Evolutionary conservation across 2,113 vertebrate genomes (phyloP).

Genomic region (Amphiprion percula): DNA sequence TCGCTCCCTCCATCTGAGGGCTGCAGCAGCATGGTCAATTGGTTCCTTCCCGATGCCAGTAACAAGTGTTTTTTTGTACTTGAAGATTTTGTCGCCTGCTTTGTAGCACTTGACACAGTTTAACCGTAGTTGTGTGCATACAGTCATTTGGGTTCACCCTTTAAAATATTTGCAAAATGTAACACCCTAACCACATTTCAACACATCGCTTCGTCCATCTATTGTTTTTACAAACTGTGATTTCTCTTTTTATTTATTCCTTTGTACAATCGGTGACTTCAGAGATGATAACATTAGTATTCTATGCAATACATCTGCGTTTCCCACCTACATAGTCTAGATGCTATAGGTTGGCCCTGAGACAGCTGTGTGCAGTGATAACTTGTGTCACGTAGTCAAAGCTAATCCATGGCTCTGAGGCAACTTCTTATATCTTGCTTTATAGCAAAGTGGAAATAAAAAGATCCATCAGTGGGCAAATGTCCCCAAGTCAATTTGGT

Average conservation of each 20-base stretch:
- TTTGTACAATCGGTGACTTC: background rate
- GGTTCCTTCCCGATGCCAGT: background rate
- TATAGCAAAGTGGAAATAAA: conserved; percentile 68
- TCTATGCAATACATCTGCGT: background rate
- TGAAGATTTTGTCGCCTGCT: conserved; percentile 5
- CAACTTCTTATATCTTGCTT: conserved; percentile 65
- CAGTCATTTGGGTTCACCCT: background rate
- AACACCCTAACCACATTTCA: background rate
- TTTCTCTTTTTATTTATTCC: background rate
- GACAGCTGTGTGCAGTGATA: conserved; percentile 65
- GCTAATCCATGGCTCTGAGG: conserved; percentile 68
- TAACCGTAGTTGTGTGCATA: background rate
- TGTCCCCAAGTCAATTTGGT: conserved; percentile 70
- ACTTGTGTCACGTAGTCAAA: conserved; percentile 77
- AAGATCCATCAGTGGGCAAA: conserved; percentile 61
- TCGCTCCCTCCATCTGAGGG: conserved; percentile 5
- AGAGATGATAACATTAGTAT: conserved; percentile 39
- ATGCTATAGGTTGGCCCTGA: conserved; percentile 37
- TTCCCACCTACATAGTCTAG: conserved; percentile 11
- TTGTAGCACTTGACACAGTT: background rate
- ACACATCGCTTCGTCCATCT: background rate
- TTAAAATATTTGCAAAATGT: background rate
- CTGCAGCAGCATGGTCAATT: conserved; percentile 33
- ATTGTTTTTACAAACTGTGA: background rate
- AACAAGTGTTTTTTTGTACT: conserved; percentile 1